These are phyloP conservation scores for Momotus momota DNA, from an alignment of 2,797 vertebrate genomes.

Conservation along the genomic window DNA sequence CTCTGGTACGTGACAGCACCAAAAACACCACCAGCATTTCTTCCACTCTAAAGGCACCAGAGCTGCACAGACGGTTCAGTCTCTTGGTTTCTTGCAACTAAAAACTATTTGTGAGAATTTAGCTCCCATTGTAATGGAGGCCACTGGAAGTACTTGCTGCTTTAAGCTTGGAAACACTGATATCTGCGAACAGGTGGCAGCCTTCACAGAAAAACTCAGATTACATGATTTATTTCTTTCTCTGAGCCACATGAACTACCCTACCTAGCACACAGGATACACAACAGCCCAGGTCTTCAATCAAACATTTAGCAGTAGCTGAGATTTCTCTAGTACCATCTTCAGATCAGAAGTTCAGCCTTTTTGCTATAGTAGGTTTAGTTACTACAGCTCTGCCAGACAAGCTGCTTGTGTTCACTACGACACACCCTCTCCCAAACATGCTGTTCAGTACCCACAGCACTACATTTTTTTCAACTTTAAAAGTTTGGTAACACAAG, in stretches of 20 bases:
- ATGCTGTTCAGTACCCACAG: not conserved
- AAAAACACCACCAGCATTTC: not conserved
- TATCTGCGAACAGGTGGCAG: not conserved
- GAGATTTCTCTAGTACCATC: not conserved
- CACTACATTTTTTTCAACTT: not conserved
- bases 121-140: not conserved
- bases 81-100: not conserved
- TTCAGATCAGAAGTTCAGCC: not conserved
- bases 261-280: not conserved
- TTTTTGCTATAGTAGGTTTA: not conserved
- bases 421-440: not conserved
- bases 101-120: not conserved
- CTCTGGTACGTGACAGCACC: not conserved
- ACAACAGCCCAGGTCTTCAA: not conserved
- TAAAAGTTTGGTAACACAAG: not conserved
- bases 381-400: not conserved
- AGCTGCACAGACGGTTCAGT: not conserved
- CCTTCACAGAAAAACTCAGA: not conserved
- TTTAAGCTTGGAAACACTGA: not conserved
- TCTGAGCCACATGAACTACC: not conserved
- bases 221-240: not conserved
- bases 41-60: not conserved
- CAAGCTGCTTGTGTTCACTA: not conserved
- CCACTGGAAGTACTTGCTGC: not conserved
- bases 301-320: not conserved